Evolutionary conservation across 2,797 vertebrate genomes (phyloP).

Genomic region (Halcyon smyrnensis): DNA sequence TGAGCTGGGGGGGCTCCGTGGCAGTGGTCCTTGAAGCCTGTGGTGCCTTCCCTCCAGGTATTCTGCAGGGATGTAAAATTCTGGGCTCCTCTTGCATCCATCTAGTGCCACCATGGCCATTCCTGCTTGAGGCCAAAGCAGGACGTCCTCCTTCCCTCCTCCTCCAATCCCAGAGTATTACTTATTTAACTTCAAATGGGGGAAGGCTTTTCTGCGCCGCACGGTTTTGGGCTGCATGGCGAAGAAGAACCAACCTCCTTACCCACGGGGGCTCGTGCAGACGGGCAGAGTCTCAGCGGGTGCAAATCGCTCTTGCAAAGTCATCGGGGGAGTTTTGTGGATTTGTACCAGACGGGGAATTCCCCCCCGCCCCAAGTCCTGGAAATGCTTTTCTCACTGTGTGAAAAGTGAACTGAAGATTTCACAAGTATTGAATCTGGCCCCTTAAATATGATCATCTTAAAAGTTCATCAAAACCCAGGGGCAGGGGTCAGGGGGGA

Average conservation of each 20-base stretch:
- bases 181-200: neutral
- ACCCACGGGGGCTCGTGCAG: neutral
- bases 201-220: neutral
- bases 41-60: neutral
- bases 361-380: neutral
- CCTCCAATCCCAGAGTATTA: accelerated
- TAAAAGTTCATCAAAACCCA: slow-evolving; percentile 49
- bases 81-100: neutral
- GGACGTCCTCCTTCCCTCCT: neutral
- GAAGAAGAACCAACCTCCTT: neutral
- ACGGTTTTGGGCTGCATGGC: neutral
- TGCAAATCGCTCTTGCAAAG: neutral
- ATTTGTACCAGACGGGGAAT: neutral
- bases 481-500: slow-evolving; percentile 9
- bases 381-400: neutral
- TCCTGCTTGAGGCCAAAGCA: neutral
- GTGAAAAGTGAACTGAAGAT: neutral
- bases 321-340: neutral
- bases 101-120: neutral
- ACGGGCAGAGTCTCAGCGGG: neutral
- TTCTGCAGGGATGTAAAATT: neutral
- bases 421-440: neutral
- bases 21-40: neutral
- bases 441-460: slow-evolving; percentile 53
- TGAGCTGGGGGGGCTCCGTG: neutral